These are phyloP conservation scores for Pagrus major DNA, from an alignment of 2,113 vertebrate species.

Conservation along the genomic window DNA sequence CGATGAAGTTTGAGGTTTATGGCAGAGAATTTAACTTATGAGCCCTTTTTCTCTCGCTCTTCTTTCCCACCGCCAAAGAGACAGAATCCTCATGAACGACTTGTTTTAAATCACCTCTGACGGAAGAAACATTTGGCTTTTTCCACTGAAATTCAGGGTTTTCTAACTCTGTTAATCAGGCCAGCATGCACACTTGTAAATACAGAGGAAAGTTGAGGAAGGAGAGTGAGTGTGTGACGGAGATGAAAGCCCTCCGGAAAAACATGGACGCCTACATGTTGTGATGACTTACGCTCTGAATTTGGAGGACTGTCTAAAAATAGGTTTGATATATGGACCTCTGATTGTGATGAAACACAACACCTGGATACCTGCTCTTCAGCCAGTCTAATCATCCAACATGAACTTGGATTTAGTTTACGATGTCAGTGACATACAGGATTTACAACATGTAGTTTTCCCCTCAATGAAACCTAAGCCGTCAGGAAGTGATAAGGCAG, in stretches of 20 bases:
- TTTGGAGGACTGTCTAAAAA: conserved; percentile 45
- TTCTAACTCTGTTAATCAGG: background rate
- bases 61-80: background rate
- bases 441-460: conserved; percentile 44
- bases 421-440: conserved; percentile 16
- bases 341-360: conserved; percentile 22
- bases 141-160: background rate
- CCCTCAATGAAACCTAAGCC: conserved; percentile 36
- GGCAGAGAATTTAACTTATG: conserved; percentile 27
- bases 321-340: conserved; percentile 27
- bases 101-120: conserved; percentile 15
- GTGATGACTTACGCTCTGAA: conserved; percentile 39
- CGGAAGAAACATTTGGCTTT: background rate
- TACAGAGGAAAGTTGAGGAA: conserved; percentile 2
- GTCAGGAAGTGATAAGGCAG: conserved; percentile 38
- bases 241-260: conserved; percentile 53
- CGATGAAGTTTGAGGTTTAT: conserved; percentile 21
- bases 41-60: background rate
- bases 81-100: background rate
- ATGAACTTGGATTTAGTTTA: conserved; percentile 22
- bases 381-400: conserved; percentile 1
- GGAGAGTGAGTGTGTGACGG: conserved; percentile 22
- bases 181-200: conserved; percentile 14
- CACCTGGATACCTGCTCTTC: conserved; percentile 61
- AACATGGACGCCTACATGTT: conserved; percentile 25